Evolutionary conservation across 2,113 vertebrate genomes (phyloP), one percentile per base, ranked within the genome.

Genomic region (Tetraodon nigroviridis): DNA sequence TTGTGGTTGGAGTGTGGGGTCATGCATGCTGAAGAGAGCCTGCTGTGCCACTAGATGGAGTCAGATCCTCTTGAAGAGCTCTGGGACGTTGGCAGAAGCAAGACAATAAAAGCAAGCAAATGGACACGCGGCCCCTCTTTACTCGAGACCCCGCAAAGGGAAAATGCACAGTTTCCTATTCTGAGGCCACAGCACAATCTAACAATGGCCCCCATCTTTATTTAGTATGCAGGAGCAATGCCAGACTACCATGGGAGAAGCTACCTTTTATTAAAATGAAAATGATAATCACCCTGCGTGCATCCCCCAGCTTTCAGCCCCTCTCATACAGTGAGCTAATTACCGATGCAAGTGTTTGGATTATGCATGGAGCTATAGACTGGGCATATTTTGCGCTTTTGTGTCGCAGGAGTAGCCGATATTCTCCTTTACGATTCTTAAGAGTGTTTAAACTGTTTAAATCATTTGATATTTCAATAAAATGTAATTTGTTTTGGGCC

Each of bases 41-140:
- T 16, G 12, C 63, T 50, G 57, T 29, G 58, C 90, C 91, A 90
- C 90, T 92, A 92, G 91, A 91, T 90, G 91, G 91, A 87, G 90
- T 81, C 79, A 91, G 78, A 90, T 88, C 82, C 91, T 84, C 82
- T 80, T 79, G 67, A 85, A 89, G 89, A 84, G 84, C 73, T 70
- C 13, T 59, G 68, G 69, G 85, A 75, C 73, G 48, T 55, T 14
- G 22, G 49, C 51, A 62, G 64, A 52, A 75, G 54, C 67, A 46
- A 79, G 81, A 78, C 81, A 75, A 80, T 68, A 76, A 74, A 50
- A 58, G 71, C 63, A 53, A 76, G 53, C 48, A 58, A 52, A 75
- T 16, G 78, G 75, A 78, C 77, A 75, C 2, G 18, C 5, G 61
- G 62, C 17, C 66, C 60, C 4, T 58, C 56, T 78, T 69, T 58